These are phyloP conservation scores for Charanyca ferruginea DNA, from an alignment of 2,888 invertebrate species.

Conservation along the genomic window DNA sequence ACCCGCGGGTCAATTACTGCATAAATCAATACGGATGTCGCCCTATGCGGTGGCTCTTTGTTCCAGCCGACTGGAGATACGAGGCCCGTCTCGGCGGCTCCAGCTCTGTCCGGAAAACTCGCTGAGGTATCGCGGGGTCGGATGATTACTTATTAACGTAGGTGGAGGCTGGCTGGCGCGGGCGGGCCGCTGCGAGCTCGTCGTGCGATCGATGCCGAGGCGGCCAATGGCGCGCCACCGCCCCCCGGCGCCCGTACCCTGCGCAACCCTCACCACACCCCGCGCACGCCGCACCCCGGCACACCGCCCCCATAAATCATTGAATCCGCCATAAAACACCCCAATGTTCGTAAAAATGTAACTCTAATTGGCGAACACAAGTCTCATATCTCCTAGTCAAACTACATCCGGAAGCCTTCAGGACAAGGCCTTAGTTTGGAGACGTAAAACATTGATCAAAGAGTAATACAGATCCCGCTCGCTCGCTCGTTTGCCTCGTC, in stretches of 20 bases:
- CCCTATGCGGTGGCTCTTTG: slow-evolving; percentile 87
- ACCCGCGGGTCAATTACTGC: slow-evolving; percentile 87
- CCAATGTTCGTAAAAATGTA: slow-evolving; percentile 90
- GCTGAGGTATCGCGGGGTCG: slow-evolving; percentile 89
- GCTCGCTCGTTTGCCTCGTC: slow-evolving; percentile 76
- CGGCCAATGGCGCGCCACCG: slow-evolving; percentile 90
- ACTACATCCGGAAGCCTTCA: slow-evolving; percentile 79
- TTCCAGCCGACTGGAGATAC: slow-evolving; percentile 87
- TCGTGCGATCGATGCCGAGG: slow-evolving; percentile 89
- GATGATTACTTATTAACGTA: slow-evolving; percentile 91
- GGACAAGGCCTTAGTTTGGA: slow-evolving; percentile 76
- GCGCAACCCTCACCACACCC: slow-evolving; percentile 85
- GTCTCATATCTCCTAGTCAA: slow-evolving; percentile 84
- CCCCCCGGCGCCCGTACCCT: slow-evolving; percentile 83
- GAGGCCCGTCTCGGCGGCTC: slow-evolving; percentile 87
- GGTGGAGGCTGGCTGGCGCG: slow-evolving; percentile 90
- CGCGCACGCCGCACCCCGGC: slow-evolving; percentile 82
- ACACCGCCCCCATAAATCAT: slow-evolving; percentile 91
- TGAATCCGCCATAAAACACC: slow-evolving; percentile 90
- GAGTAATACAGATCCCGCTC: slow-evolving; percentile 81
- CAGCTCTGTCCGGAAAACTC: slow-evolving; percentile 89
- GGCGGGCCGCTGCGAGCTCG: slow-evolving; percentile 88
- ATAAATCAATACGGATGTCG: slow-evolving; percentile 88
- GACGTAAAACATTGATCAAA: slow-evolving; percentile 88
- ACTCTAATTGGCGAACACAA: slow-evolving; percentile 89